These are phyloP conservation scores for Picus viridis DNA, from an alignment of 2,797 vertebrate genomes.

Conservation along the genomic window DNA sequence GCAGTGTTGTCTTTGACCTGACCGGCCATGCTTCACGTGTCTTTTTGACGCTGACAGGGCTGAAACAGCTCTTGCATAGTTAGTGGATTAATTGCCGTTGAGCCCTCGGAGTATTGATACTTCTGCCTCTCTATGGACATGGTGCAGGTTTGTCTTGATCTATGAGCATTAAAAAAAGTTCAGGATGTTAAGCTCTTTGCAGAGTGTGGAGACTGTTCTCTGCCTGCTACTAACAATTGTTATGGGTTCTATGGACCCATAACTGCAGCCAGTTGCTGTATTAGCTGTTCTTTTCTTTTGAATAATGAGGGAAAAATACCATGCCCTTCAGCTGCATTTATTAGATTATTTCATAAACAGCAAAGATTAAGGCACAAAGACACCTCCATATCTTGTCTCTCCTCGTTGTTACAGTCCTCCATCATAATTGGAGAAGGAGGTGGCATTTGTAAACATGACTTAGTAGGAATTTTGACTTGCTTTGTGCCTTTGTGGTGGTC, in stretches of 20 bases:
- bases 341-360: background rate
- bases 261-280: background rate
- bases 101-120: background rate
- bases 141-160: conserved; percentile 2
- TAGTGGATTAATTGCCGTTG: background rate
- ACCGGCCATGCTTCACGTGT: background rate
- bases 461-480: background rate
- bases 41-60: background rate
- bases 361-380: background rate
- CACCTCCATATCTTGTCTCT: background rate
- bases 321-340: background rate
- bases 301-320: background rate
- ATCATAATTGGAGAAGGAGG: background rate
- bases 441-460: background rate
- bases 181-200: background rate
- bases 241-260: background rate
- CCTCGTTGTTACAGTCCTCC: background rate
- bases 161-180: conserved; percentile 6
- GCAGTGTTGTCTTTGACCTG: background rate
- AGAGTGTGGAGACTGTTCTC: background rate
- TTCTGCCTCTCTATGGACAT: background rate
- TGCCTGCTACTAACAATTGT: conserved; percentile 1
- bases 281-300: background rate
- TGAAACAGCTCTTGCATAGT: background rate
- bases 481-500: conserved; percentile 8